phyloP scores from a whole-genome alignment of 2,888 invertebrate species.

The Harpalus rufipes region DNA sequence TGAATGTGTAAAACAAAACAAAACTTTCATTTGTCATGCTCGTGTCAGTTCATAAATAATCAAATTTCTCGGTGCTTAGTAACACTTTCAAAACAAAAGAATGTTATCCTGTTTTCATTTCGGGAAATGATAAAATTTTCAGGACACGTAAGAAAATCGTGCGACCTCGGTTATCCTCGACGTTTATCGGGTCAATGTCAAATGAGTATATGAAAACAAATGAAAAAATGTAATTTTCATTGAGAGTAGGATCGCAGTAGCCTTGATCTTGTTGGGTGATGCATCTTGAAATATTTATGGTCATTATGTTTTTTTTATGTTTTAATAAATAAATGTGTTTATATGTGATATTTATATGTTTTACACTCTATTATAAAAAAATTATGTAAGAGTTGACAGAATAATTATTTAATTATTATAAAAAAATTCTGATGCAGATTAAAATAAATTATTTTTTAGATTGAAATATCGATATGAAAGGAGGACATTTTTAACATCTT shows the following conservation, averaged over 20 bases:
- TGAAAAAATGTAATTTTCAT: conserved; percentile 25
- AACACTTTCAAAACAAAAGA: conserved; percentile 7
- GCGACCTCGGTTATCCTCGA: not conserved
- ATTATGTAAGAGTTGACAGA: not conserved
- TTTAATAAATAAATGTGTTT: not conserved
- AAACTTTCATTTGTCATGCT: not conserved
- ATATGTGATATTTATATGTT: not conserved
- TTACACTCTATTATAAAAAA: not conserved
- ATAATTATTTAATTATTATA: too few species aligned
- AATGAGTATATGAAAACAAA: conserved; percentile 3
- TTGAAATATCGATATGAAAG: too few species aligned
- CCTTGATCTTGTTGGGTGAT: conserved; percentile 17
- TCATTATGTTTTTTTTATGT: not conserved
- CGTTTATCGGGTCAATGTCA: conserved; percentile 24
- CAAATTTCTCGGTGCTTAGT: not conserved
- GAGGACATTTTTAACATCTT: too few species aligned
- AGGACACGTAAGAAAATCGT: conserved; percentile 25
- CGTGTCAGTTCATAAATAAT: not conserved
- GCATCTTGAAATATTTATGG: not conserved
- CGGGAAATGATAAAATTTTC: conserved; percentile 4
- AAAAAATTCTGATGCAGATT: too few species aligned
- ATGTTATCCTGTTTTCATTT: conserved; percentile 22
- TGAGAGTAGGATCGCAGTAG: not conserved
- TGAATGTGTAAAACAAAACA: not conserved
- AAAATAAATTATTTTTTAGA: too few species aligned